A percentile compares a stretch with the other conserved stretches of the same genome.
Conservation (phyloP, 2,888 invertebrate species). For the Agriotes lineatus region DNA sequence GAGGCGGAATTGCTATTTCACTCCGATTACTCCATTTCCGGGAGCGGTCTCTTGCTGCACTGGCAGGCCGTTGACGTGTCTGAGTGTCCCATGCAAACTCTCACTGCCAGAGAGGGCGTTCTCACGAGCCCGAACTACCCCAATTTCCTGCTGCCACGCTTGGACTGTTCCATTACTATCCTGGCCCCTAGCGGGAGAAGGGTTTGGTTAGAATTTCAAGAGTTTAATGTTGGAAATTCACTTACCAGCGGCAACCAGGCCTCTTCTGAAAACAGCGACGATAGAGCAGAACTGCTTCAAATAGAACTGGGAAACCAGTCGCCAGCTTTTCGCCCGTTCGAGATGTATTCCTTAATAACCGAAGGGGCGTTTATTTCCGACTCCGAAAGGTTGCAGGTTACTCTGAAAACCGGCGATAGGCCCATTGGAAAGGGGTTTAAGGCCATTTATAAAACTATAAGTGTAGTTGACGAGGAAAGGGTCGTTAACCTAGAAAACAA, state of each 20-base stretch:
- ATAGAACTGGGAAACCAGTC: slow-evolving; percentile 70
- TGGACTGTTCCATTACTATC: slow-evolving; percentile 80
- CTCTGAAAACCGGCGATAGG: slow-evolving; percentile 73
- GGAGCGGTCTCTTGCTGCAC: slow-evolving; percentile 76
- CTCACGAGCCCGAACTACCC: slow-evolving; percentile 83
- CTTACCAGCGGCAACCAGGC: slow-evolving; percentile 59
- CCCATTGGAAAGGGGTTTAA: slow-evolving; percentile 77
- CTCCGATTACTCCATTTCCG: slow-evolving; percentile 80
- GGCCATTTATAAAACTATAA: slow-evolving; percentile 73
- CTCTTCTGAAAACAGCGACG: slow-evolving; percentile 59
- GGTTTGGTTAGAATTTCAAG: slow-evolving; percentile 78
- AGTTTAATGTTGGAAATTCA: slow-evolving; percentile 67
- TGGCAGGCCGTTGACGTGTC: slow-evolving; percentile 83
- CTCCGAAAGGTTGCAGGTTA: slow-evolving; percentile 73
- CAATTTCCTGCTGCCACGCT: slow-evolving; percentile 75
- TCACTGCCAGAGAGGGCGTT: slow-evolving; percentile 77
- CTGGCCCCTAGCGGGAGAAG: slow-evolving; percentile 78
- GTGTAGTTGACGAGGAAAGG: slow-evolving; percentile 63
- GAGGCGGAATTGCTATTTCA: slow-evolving; percentile 79
- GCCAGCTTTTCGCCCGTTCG: slow-evolving; percentile 72
- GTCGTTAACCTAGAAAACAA: slow-evolving; percentile 66
- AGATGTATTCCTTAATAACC: slow-evolving; percentile 69
- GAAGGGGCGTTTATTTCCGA: slow-evolving; percentile 78
- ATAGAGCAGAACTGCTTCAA: slow-evolving; percentile 70
- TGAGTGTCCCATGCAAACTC: slow-evolving; percentile 78